Evolutionary conservation across 2,888 invertebrate genomes (phyloP), one percentile per base, ranked within the genome.

Genomic region (Nipponacmea schrenckii): DNA sequence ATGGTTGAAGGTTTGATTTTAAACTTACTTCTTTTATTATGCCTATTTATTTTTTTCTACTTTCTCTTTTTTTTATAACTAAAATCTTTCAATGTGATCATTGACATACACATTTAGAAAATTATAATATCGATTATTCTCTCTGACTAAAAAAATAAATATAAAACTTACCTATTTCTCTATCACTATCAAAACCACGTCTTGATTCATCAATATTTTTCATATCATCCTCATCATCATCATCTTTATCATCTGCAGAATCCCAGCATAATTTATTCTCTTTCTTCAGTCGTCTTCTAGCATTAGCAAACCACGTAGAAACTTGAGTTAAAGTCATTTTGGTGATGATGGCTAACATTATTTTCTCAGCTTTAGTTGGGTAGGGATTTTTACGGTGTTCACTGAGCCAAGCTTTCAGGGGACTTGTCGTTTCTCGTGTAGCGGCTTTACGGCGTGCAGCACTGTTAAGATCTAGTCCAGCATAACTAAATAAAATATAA

Each of bases 231-330:
- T 82, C 80, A 50, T 78, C 79, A 26, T 62, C 68, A 24, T 64
- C 68, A 8, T 73, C 69, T 62, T 74, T 77, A 17, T 87, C 85
- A 68, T 87, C 87, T 45, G 83, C 84, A 71, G 86, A 78, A 50
- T 67, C 78, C 96, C 96, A 96, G 77, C 96, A 96, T 94, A 96
- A 95, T 90, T 96, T 97, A 91, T 96, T 96, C 90, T 97, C 97
- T 88, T 97, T 97, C 91, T 97, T 97, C 83, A 97, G 92, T 68
- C 97, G 92, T 83, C 97, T 91, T 78, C 97, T 91, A 56, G 97
- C 97, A 90, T 97, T 97, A 72, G 97, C 97, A 89, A 97, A 97
- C 97, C 97, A 97, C 84, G 96, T 97, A 73, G 96, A 96, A 77
- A 97, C 97, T 78, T 87, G 88, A 27, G 96, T 97, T 80, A 97